These are phyloP conservation scores for Peromyscus polionotus DNA, from an alignment of 2,113 vertebrate species.

Conservation along the genomic window DNA sequence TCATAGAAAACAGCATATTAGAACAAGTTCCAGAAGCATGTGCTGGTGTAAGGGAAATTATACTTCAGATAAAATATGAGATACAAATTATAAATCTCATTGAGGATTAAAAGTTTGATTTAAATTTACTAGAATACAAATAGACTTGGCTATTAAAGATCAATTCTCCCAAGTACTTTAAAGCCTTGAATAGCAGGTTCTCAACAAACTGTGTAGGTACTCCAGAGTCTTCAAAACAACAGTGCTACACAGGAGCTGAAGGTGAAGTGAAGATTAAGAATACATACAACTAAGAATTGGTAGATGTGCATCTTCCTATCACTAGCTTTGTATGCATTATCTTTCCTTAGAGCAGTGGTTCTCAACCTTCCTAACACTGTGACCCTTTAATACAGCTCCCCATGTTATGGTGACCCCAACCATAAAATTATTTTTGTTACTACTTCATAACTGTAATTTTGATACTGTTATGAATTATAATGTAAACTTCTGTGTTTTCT, in stretches of 20 bases:
- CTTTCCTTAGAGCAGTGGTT: background rate
- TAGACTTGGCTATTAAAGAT: background rate
- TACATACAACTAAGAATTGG: background rate
- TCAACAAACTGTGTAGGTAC: background rate
- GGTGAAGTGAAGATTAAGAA: background rate
- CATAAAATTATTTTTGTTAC: background rate
- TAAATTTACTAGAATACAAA: constrained; percentile 44
- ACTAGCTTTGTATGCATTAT: no score
- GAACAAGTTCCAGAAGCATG: background rate
- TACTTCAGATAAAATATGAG: constrained; percentile 1
- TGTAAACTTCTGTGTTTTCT: background rate
- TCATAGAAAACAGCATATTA: constrained; percentile 43
- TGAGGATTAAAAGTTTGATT: background rate
- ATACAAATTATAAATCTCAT: background rate
- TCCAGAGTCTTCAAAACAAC: background rate
- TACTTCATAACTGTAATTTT: background rate
- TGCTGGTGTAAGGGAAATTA: constrained; percentile 43
- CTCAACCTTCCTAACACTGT: background rate
- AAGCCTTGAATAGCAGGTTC: background rate
- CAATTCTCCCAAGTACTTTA: background rate
- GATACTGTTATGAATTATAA: background rate
- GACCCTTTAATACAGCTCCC: background rate
- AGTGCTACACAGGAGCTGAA: background rate
- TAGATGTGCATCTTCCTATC: no score
- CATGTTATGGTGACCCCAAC: background rate